A percentile compares a stretch with the other conserved stretches of the same genome.
phyloP scores from a whole-genome alignment of 2,113 vertebrate species.

The Pogona vitticeps region DNA sequence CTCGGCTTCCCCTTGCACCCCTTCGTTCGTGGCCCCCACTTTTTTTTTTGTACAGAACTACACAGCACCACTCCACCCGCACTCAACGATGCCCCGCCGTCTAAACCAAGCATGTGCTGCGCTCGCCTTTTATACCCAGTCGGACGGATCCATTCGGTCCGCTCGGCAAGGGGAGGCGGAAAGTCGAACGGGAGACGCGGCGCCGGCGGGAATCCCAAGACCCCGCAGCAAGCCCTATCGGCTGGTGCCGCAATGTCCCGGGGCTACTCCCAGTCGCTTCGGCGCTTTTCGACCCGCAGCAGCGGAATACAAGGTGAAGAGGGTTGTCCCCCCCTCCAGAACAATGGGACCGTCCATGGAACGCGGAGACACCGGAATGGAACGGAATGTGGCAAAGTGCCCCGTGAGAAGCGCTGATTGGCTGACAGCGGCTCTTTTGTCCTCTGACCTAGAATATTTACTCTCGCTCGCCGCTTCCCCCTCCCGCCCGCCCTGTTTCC shows the following conservation, averaged over 20 bases:
- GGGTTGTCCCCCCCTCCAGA: too few relatives aligned
- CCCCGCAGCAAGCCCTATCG: background rate
- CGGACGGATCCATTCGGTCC: background rate
- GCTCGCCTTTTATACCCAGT: background rate
- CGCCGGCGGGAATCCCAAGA: background rate
- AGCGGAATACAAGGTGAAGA: too few relatives aligned
- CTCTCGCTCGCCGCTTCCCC: accelerated
- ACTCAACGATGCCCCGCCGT: background rate
- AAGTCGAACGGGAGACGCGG: accelerated
- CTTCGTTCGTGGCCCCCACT: background rate
- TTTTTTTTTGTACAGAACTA: too few relatives aligned
- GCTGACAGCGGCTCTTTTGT: constrained; percentile 46
- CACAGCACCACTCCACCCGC: too few relatives aligned
- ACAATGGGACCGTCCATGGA: constrained; percentile 47
- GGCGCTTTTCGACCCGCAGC: background rate
- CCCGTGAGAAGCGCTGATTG: constrained; percentile 43
- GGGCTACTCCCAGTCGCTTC: background rate
- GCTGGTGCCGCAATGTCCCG: accelerated
- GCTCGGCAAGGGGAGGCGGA: background rate
- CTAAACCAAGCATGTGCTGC: constrained; percentile 45
- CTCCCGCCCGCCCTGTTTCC: too few relatives aligned
- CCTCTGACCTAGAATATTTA: constrained; percentile 30
- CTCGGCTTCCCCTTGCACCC: accelerated
- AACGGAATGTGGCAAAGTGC: constrained; percentile 19
- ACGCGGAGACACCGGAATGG: constrained; percentile 53